Percentiles rank a stretch among this genome's conserved stretches.
Evolutionary conservation across 37 sponge, comb jelly and placozoan genomes (phyloP).

Genomic region (Oopsacas minuta): DNA sequence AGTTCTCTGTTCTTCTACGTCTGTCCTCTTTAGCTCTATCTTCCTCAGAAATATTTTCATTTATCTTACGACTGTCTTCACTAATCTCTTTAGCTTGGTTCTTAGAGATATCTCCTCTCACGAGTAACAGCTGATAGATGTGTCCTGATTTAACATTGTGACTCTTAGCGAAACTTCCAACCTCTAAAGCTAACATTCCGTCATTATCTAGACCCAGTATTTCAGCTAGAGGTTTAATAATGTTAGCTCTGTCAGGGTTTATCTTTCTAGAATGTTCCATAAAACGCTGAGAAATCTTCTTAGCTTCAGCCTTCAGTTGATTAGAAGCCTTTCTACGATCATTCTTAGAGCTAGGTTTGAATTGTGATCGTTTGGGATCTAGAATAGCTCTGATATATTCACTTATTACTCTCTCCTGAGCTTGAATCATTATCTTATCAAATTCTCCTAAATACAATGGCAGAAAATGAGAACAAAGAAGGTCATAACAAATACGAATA

Average conservation of each 20-base stretch:
- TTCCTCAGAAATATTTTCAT: background rate
- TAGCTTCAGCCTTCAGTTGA: background rate
- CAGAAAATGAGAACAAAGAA: background rate
- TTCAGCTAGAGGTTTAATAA: background rate
- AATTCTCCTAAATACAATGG: background rate
- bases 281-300: background rate
- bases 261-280: slow-evolving; percentile 16
- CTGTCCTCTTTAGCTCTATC: background rate
- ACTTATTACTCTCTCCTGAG: slow-evolving; percentile 40
- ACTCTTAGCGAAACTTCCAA: slow-evolving; percentile 5
- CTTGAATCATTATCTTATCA: slow-evolving; percentile 32
- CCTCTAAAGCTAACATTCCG: background rate
- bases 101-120: background rate
- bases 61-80: slow-evolving; percentile 6
- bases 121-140: slow-evolving; percentile 8
- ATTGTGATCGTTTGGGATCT: slow-evolving; percentile 14
- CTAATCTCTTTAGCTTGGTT: background rate
- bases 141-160: background rate
- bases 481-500: no score
- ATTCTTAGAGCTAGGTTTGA: background rate
- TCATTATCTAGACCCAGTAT: background rate
- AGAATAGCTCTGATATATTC: slow-evolving; percentile 44
- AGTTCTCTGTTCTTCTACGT: background rate
- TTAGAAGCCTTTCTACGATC: background rate
- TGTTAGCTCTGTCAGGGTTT: slow-evolving; percentile 6